phyloP scores from a whole-genome alignment of 2,113 vertebrate genomes.

The Dinomys branickii region DNA sequence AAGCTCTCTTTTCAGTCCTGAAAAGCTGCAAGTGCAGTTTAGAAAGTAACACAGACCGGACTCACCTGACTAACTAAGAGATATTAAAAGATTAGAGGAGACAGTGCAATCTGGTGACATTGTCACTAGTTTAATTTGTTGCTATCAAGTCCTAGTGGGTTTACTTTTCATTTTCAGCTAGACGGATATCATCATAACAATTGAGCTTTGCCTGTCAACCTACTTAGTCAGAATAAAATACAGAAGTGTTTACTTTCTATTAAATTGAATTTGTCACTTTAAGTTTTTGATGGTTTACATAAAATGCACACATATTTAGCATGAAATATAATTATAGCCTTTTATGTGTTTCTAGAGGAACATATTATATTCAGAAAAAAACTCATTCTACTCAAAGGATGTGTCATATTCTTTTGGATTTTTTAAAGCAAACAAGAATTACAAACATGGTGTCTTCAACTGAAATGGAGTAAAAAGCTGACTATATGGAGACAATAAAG shows the following conservation, averaged over 20 bases:
- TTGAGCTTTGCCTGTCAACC: neutral
- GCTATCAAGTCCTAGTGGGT: neutral
- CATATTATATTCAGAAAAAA: neutral
- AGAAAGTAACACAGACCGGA: neutral
- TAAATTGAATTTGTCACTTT: conserved; percentile 13
- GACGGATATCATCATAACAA: neutral
- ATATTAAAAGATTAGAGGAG: neutral
- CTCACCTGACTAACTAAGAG: neutral
- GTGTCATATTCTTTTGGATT: neutral
- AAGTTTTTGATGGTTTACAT: conserved; percentile 11
- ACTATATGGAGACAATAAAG: neutral
- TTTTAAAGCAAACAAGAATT: neutral
- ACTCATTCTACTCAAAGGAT: neutral
- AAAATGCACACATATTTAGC: conserved; percentile 11
- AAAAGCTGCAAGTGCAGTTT: neutral
- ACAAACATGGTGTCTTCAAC: neutral
- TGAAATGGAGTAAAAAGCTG: neutral
- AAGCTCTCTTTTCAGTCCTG: neutral
- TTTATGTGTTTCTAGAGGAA: neutral
- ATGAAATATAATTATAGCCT: neutral
- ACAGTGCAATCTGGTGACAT: neutral
- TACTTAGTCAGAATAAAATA: neutral
- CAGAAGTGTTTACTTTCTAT: neutral
- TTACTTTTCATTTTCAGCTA: neutral
- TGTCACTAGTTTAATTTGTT: neutral